phyloP scores from a whole-genome alignment of 2,797 vertebrate species.

The Yasuhikotakia modesta region DNA sequence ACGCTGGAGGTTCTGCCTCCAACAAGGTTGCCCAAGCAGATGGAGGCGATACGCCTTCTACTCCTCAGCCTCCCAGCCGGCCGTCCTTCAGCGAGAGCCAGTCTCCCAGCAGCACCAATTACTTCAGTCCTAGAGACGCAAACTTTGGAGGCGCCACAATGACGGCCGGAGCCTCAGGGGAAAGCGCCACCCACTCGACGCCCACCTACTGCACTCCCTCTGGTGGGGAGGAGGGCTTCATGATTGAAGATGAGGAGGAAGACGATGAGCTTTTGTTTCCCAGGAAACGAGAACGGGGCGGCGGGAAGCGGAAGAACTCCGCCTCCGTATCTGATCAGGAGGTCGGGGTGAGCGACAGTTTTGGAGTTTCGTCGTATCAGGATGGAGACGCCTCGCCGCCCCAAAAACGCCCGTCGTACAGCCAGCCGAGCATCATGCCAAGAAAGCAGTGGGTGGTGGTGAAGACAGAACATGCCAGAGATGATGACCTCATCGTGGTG shows the following conservation, averaged over 20 bases:
- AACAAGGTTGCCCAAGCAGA: constrained; percentile 36
- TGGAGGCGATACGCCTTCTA: constrained; percentile 58
- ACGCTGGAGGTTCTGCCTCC: constrained; percentile 39
- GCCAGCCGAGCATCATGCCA: constrained; percentile 85
- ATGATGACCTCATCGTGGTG: constrained; percentile 80
- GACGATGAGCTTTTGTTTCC: constrained; percentile 57
- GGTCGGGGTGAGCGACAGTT: constrained; percentile 79
- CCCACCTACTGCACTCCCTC: constrained; percentile 87
- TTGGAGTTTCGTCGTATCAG: constrained; percentile 81
- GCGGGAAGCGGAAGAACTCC: constrained; percentile 71
- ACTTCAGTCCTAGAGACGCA: constrained; percentile 86
- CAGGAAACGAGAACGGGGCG: constrained; percentile 66
- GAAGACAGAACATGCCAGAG: constrained; percentile 78
- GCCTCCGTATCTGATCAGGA: constrained; percentile 73
- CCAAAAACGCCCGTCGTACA: constrained; percentile 77
- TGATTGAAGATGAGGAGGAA: constrained; percentile 73
- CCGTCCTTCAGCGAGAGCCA: constrained; percentile 83
- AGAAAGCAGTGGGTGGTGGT: constrained; percentile 91
- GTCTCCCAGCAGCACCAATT: constrained; percentile 92
- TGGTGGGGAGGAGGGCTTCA: constrained; percentile 80
- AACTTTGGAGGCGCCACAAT: constrained; percentile 65
- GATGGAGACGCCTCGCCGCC: constrained; percentile 71
- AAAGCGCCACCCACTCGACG: constrained; percentile 80
- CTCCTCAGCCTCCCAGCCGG: constrained; percentile 63
- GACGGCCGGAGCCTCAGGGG: constrained; percentile 58